Conservation (phyloP, 2,113 vertebrate genomes). For the Alethe diademata region DNA sequence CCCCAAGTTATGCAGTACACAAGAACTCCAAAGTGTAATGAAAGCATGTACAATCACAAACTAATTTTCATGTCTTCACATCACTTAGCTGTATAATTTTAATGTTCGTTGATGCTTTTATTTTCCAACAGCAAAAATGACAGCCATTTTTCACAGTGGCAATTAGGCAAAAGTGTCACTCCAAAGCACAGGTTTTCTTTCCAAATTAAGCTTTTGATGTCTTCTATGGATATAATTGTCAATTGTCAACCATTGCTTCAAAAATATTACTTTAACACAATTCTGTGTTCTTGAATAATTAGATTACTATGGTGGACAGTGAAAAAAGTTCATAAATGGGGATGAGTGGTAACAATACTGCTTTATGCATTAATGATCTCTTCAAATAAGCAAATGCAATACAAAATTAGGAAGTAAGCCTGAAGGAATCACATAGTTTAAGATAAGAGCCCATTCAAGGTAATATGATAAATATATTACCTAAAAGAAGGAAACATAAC, state of each 20-base stretch:
- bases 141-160: constrained; percentile 4
- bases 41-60: constrained; percentile 1
- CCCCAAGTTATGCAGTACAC: neutral
- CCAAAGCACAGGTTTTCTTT: constrained; percentile 20
- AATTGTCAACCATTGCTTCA: neutral
- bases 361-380: neutral
- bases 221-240: neutral
- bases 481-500: neutral
- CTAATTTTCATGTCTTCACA: constrained; percentile 37
- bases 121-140: constrained; percentile 26
- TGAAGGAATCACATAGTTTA: neutral
- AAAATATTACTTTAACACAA: neutral
- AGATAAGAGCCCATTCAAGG: neutral
- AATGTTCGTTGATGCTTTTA: neutral
- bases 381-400: neutral
- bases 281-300: neutral
- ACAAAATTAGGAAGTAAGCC: neutral
- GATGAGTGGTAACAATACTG: neutral
- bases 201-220: constrained; percentile 1
- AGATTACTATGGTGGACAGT: neutral
- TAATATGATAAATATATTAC: neutral
- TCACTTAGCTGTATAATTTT: constrained; percentile 42
- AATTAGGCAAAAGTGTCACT: neutral
- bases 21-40: constrained; percentile 33
- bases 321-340: neutral